phyloP scores from a whole-genome alignment of 2,797 vertebrate genomes.

The Podargus strigoides region DNA sequence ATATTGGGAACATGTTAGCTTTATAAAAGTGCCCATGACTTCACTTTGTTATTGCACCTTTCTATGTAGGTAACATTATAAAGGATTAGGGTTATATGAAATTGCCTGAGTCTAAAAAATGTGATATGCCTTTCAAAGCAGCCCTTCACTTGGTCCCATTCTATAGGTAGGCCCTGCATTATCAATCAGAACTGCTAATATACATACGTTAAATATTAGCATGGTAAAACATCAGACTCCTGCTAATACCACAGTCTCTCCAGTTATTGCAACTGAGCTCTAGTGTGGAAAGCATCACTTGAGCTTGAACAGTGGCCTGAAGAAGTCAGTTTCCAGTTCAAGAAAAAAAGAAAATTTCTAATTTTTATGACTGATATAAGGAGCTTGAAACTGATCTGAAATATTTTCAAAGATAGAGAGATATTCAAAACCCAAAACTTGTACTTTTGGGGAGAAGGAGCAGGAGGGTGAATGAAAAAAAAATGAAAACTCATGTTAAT shows the following conservation, averaged over 20 bases:
- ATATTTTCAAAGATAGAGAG: conserved; percentile 2
- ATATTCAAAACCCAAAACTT: conserved; percentile 25
- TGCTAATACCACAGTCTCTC: background rate
- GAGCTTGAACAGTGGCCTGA: background rate
- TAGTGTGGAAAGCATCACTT: background rate
- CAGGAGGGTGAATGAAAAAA: conserved; percentile 52
- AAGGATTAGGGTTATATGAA: background rate
- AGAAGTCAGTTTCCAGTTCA: background rate
- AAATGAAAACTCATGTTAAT: conserved; percentile 45
- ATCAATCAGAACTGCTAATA: background rate
- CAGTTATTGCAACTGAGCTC: background rate
- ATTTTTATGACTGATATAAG: background rate
- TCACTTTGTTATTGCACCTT: background rate
- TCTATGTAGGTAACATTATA: background rate
- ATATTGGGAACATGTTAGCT: background rate
- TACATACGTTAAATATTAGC: background rate
- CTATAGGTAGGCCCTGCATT: background rate
- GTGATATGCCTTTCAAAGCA: background rate
- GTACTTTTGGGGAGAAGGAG: conserved; percentile 39
- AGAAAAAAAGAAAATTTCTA: background rate
- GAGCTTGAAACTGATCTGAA: conserved; percentile 4
- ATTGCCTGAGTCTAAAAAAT: background rate
- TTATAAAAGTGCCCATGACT: background rate
- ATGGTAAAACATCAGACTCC: background rate
- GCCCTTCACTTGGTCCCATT: background rate